These are phyloP conservation scores for Apis laboriosa DNA, from an alignment of 1,140 invertebrate genomes.

Conservation along the genomic window DNA sequence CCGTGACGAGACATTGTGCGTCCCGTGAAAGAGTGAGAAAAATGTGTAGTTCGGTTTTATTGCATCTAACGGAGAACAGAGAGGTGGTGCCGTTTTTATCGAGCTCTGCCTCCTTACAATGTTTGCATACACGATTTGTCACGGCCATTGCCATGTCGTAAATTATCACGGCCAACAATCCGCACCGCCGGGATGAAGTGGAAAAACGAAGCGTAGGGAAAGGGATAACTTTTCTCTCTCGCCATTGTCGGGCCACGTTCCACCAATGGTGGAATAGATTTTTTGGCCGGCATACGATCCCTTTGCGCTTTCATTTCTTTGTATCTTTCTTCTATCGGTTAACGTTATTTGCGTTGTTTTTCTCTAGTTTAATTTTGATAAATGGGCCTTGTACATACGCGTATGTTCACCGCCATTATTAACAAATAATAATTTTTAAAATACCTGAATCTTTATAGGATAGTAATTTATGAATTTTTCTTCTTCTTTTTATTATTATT, in stretches of 20 bases:
- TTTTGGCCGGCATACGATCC: background rate
- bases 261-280: background rate
- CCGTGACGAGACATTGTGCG: constrained; percentile 14
- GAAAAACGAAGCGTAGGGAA: constrained; percentile 22
- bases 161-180: constrained; percentile 66
- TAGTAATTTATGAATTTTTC: no score
- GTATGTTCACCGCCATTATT: no score
- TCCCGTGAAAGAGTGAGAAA: constrained; percentile 26
- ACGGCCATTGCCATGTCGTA: constrained; percentile 74
- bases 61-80: constrained; percentile 48
- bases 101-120: constrained; percentile 71
- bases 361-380: no score
- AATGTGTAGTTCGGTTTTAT: constrained; percentile 75
- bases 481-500: no score
- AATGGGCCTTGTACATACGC: no score
- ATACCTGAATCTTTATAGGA: no score
- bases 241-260: background rate
- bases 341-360: no score
- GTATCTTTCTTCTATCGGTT: no score
- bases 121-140: constrained; percentile 79
- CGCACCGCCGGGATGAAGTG: no score
- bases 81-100: constrained; percentile 71
- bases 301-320: no score
- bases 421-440: no score
- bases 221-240: constrained; percentile 30